Conservation (phyloP, 2,113 vertebrate genomes). For the Ptyas mucosa region DNA sequence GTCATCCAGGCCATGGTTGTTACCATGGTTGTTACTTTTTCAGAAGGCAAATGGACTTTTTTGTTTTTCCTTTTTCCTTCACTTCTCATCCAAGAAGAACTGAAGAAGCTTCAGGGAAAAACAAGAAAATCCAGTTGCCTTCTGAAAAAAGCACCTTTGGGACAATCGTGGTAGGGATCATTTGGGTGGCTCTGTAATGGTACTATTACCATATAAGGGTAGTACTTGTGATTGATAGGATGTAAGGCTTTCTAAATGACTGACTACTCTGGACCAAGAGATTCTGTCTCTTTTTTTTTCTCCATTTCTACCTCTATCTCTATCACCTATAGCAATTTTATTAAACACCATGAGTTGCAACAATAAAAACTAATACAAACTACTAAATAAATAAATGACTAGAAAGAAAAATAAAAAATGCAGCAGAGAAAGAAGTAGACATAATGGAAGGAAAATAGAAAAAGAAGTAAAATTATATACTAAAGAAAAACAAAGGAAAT, state of each 20-base stretch:
- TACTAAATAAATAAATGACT: background rate
- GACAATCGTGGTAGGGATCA: background rate
- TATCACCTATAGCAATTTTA: background rate
- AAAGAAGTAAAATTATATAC: background rate
- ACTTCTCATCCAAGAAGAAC: too few species aligned
- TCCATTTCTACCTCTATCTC: too few species aligned
- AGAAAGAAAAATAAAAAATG: background rate
- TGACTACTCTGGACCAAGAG: background rate
- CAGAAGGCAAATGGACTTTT: too few species aligned
- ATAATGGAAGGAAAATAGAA: background rate
- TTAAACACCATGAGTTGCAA: background rate
- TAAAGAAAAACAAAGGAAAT: background rate
- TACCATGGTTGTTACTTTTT: too few species aligned
- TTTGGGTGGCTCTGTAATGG: background rate
- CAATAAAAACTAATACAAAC: background rate
- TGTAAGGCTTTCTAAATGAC: background rate
- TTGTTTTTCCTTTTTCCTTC: too few species aligned
- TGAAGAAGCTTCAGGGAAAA: too few species aligned
- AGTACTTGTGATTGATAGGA: background rate
- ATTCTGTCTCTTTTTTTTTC: background rate
- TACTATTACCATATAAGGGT: background rate
- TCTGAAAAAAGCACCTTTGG: too few species aligned
- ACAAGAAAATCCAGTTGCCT: too few species aligned
- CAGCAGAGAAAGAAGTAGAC: background rate
- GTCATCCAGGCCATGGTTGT: too few species aligned